Base-by-base conservation (phyloP, 2,888 invertebrate genomes). In the Sturmia bella region DNA sequence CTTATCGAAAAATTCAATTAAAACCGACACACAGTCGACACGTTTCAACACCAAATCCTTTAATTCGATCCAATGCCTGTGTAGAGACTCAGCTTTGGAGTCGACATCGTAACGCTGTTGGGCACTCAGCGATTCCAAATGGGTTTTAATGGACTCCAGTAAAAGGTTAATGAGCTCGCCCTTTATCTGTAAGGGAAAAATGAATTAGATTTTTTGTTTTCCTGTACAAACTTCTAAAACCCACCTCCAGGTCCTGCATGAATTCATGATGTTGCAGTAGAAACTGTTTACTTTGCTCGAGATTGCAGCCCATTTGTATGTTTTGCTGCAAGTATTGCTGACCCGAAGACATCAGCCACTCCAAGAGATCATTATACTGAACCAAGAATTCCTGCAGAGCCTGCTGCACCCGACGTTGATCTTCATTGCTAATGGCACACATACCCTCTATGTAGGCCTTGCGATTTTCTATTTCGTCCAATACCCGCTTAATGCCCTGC, bases 281-380 rank as follows among this genome's bases (percentile, higher is more conserved):
- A 89, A 96, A 96, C 88, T 95, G 95, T 86, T 93, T 93, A 52
- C 95, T 94, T 90, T 93, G 92, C 7, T 92, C 90, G 32, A 94
- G 87, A 87, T 93, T 93, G 68, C 92, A 93, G n/a, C 96, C 96
- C 94, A 96, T 94, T 86, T 95, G 94, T 82, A 93, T 93, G 87
- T 95, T 94, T 48, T 94, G 94, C 86, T 94, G 93, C 56, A 96
- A 91, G 87, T 95, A 95, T 63, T 94, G 92, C 87, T 95, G 95
- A 0, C 94, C 95, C 32, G 95, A 94, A 70, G 94, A 94, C 27
- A 93, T 92, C 68, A 96, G 88, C 96, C 96, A 96, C n/a, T 93
- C 93, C 82, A 94, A 92, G 41, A 96, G 90, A 88, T 93, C 93
- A 84, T 94, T 94, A 87, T 95, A 94, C 87, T 93, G 93, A 59